A percentile compares a stretch with the other conserved stretches of the same genome.
phyloP scores from a whole-genome alignment of 2,888 invertebrate genomes.

The Exephanes ischioxanthus region DNA sequence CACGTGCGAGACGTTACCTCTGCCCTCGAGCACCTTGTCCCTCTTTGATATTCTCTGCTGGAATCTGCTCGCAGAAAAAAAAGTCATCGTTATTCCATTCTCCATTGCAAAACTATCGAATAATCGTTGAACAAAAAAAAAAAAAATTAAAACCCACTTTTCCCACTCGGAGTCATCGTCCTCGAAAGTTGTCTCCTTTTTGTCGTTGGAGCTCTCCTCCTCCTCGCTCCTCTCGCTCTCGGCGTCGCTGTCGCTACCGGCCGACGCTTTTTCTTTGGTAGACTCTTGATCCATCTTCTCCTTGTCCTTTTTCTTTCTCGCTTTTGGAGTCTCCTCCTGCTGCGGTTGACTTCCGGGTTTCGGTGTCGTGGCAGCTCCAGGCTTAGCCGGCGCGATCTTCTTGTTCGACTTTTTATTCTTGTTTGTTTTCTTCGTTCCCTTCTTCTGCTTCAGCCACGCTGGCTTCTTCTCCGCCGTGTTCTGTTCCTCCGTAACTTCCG shows the following conservation, averaged over 20 bases:
- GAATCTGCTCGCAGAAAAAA: slow-evolving; percentile 85
- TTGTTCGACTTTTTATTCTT: slow-evolving; percentile 86
- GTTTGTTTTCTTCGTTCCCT: slow-evolving; percentile 88
- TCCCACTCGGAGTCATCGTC: slow-evolving; percentile 96
- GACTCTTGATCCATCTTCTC: slow-evolving; percentile 74
- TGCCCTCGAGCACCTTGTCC: slow-evolving; percentile 95
- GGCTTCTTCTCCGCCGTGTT: slow-evolving; percentile 89
- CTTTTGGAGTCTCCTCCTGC: slow-evolving; percentile 73
- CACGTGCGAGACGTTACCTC: slow-evolving; percentile 97
- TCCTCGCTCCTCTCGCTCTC: slow-evolving; percentile 86
- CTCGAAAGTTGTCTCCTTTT: slow-evolving; percentile 87
- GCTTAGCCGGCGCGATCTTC: slow-evolving; percentile 76
- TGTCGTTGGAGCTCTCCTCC: slow-evolving; percentile 86
- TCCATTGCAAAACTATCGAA: neutral
- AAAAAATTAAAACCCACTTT: slow-evolving; percentile 83
- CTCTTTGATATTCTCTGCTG: slow-evolving; percentile 95
- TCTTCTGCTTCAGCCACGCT: slow-evolving; percentile 93
- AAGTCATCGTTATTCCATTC: neutral
- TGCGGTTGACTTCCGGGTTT: slow-evolving; percentile 63
- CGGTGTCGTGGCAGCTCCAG: slow-evolving; percentile 58
- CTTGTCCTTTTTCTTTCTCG: slow-evolving; percentile 79
- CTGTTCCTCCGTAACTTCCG: slow-evolving; percentile 85
- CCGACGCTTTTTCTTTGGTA: slow-evolving; percentile 78
- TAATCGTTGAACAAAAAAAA: neutral
- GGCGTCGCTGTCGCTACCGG: slow-evolving; percentile 84